Base-by-base conservation (phyloP, 2,888 invertebrate genomes). In the Megaustenia siamemsis region DNA sequence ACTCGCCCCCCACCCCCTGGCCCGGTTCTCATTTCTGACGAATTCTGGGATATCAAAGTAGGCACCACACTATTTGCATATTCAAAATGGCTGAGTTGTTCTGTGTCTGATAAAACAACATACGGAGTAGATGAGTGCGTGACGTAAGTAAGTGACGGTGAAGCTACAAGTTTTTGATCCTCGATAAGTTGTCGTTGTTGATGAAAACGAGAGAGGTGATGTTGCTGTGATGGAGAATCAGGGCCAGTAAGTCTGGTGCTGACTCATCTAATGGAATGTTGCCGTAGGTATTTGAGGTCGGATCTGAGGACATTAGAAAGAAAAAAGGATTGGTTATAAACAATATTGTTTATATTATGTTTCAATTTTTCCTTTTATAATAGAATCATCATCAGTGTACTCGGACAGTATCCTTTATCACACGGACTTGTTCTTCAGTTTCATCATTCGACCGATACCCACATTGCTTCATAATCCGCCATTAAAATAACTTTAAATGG, bases 11-110 rank as follows among this genome's bases (percentile, higher is more conserved):
- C 78, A 53, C 66, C 84, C 10, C 80, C 84, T 18, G 71, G 73
- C 18, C 79, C 84, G 18, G 75, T 80, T 66, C 80, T 73, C 84
- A 84, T 84, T 40, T 84, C 77, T 28, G 45, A 38, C 8, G 43
- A 63, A 69, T 18, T n/a, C 66, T 75, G 78, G 32, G 53, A 28
- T 3, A 73, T 73, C 79, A 80, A 35, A 56, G 53, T 45, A 1
- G 79, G 60, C 8, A 71, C 49, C 32, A 40, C 40, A 8, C 43
- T n/a, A 32, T 63, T 79, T 53, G 56, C 77, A 68, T 83, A 83
- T 21, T 83, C 78, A 69, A 43, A 78, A 40, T 68, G 53, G 49
- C 49, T 15, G 40, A 38, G n/a, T 2, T 21, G 15, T 1, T 68
- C 77, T 4, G 53, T 8, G 24, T 49, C 43, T 10, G 66, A 49